Evolutionary conservation across 2,888 invertebrate genomes (phyloP), one percentile per base, ranked within the genome.

Genomic region (Pseudoips prasinana): DNA sequence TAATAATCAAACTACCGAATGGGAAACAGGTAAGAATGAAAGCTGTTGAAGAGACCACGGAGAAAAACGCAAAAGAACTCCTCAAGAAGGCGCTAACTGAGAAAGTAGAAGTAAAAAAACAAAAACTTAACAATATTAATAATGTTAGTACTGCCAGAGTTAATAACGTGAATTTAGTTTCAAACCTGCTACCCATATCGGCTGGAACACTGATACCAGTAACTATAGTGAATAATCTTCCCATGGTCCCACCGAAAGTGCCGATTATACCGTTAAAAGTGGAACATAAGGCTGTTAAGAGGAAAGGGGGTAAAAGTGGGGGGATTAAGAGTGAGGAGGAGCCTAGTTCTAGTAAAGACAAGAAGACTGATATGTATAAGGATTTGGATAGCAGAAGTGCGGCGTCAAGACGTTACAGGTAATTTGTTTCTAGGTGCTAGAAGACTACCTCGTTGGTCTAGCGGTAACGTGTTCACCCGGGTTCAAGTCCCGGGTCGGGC

Each of bases 1-100:
- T 87, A 0, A 73, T 82, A 1, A 75, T 87, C 0, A 86, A 78
- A 55, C 39, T 86, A 1, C 87, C 87, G 0, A 78, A 64, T 1
- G 86, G 84, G 0, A 84, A 76, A 23, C 67, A 75, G 31, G 74
- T 88, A 0, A 71, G 68, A 39, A 78, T 86, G 73, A 73, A 74
- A 33, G 61, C 77, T 0, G 72, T 75, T 0, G 80, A 80, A 0
- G 80, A 77, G 1, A 11, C 11, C 0, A 29, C 38, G 10, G 60
- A 71, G 6, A 58, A 47, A 26, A 40, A 46, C 40, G 26, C 59
- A 0, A 85, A 77, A 29, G 78, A 81, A 14, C 67, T 72, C 10
- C 37, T 87, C 0, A 87, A 80, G 42, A 72, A 69, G 31, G 64
- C 66, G 0, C 39, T 87, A 3, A 64, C 62, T 0, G 77, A 75